Percentiles rank a stretch among this genome's conserved stretches.
These are phyloP conservation scores for Siphonodentalium dalli DNA, from an alignment of 2,888 invertebrate species.

Conservation along the genomic window DNA sequence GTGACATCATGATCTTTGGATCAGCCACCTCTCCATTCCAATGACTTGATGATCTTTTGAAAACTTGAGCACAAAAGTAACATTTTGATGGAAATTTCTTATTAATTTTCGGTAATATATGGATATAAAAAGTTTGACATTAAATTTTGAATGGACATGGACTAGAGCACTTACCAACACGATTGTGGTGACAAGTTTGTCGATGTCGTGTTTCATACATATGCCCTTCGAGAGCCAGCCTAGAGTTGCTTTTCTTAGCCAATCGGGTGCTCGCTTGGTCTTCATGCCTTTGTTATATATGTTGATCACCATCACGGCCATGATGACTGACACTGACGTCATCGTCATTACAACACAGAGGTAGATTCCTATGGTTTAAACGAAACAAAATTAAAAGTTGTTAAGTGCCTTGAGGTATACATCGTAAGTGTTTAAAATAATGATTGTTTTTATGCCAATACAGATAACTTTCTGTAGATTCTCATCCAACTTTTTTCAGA, in stretches of 20 bases:
- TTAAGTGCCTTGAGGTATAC: neutral
- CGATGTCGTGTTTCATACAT: slow-evolving; percentile 54
- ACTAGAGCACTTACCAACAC: slow-evolving; percentile 44
- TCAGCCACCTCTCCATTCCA: too few species aligned
- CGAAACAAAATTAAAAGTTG: neutral
- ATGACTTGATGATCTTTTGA: too few species aligned
- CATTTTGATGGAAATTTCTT: too few species aligned
- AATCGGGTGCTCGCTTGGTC: slow-evolving; percentile 50
- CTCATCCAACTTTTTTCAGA: too few species aligned
- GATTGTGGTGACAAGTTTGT: slow-evolving; percentile 50
- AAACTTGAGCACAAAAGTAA: too few species aligned
- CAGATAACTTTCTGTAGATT: too few species aligned
- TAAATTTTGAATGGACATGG: neutral
- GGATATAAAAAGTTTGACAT: too few species aligned
- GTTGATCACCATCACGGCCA: slow-evolving; percentile 71
- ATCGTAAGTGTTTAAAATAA: neutral
- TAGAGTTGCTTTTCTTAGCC: slow-evolving; percentile 51
- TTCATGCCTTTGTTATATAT: slow-evolving; percentile 66
- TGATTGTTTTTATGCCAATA: too few species aligned
- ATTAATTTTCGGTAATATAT: too few species aligned
- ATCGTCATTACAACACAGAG: slow-evolving; percentile 71
- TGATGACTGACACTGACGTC: slow-evolving; percentile 67
- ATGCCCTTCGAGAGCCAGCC: slow-evolving; percentile 48
- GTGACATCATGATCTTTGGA: too few species aligned
- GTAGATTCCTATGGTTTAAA: slow-evolving; percentile 67